Base-by-base conservation (phyloP, 2,888 invertebrate species). In the Sturmia bella region DNA sequence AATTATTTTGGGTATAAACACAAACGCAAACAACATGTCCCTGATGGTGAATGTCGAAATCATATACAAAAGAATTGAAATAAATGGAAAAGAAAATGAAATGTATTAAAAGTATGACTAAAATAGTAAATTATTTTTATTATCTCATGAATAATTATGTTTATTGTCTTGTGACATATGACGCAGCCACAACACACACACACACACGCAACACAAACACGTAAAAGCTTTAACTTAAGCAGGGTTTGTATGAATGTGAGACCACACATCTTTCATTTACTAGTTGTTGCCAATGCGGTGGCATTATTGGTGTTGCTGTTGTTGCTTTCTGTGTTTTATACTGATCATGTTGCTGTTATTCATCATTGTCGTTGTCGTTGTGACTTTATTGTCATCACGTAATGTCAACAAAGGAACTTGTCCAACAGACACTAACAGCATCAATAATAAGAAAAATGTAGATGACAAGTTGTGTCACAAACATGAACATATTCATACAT, bases 351-450 rank as follows among this genome's bases (percentile, higher is more conserved):
- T 76, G 27, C 43, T 48, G 15, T 15, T 72, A n/a, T 39, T 78
- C 39, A n/a, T 64, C 50, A 64, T 57, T 43, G 37, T 66, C 50
- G 69, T 57, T 63, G 56, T 78, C 57, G 59, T 66, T 52, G 57
- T 66, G 72, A 78, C 78, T 72, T 78, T 72, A 78, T 78, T 78
- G 78, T 78, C 72, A 78, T 72, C 78, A 78, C 78, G 78, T 78
- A 72, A 24, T 45, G 72, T 57, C 72, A 78, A 72, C 78, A 72
- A 78, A 72, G 78, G 52, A 78, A 72, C 72, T 78, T 78, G 72
- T 72, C 72, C 78, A 66, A 50, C 78, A 78, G 78, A 78, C 78
- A 59, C 72, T 57, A 78, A 78, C 57, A 66, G 78, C 78, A 78
- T 78, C 64, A 78, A 78, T 78, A 78, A 78, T 78, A 78, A 64